These are phyloP conservation scores for Xenus cinereus DNA, from an alignment of 2,113 vertebrate species.

Conservation along the genomic window DNA sequence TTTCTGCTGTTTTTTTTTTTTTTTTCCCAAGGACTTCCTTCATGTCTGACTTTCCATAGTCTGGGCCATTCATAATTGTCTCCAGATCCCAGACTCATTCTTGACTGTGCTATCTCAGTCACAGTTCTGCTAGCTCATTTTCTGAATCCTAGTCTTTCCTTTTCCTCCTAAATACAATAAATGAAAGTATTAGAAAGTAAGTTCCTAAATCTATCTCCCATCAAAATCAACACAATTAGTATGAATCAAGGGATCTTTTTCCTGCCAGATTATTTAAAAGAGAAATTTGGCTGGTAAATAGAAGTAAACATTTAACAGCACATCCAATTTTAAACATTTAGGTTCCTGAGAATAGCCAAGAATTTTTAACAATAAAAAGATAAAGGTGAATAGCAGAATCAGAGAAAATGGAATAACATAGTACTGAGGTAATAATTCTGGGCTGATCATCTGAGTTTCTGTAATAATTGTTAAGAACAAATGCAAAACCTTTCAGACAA, in stretches of 20 bases:
- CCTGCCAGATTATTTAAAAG: not conserved
- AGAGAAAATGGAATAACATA: not conserved
- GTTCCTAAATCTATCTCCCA: not conserved
- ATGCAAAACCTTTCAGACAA: not conserved
- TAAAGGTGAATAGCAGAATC: not conserved
- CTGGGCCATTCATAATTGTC: not conserved
- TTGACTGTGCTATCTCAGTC: not conserved
- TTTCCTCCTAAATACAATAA: not conserved
- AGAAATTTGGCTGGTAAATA: not conserved
- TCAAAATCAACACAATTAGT: not conserved
- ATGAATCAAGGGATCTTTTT: not conserved
- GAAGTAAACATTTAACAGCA: not conserved
- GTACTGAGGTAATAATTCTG: not conserved
- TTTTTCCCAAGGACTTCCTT: not conserved
- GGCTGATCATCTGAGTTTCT: not conserved
- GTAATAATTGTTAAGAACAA: not conserved
- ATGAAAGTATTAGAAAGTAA: not conserved
- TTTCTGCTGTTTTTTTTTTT: not conserved
- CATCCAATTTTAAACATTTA: not conserved
- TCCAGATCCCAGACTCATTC: not conserved
- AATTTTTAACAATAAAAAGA: not conserved
- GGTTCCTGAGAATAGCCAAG: not conserved
- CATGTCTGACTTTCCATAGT: not conserved
- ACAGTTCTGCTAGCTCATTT: not conserved
- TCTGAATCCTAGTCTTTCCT: not conserved